These are phyloP conservation scores for Harpegnathos saltator DNA, from an alignment of 1,140 invertebrate species.

Conservation along the genomic window DNA sequence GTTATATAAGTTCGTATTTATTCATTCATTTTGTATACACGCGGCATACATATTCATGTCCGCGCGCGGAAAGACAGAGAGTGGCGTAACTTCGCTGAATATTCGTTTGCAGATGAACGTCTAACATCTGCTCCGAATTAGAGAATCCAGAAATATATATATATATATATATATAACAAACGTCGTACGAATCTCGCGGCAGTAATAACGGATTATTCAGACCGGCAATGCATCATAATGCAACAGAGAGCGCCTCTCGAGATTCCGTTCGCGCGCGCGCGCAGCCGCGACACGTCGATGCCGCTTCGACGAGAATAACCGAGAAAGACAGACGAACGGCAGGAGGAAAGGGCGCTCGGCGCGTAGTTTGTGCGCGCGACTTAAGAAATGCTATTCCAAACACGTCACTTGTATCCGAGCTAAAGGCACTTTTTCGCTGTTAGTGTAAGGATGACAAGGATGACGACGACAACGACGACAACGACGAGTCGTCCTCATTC, in stretches of 20 bases:
- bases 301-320: constrained; percentile 9
- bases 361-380: not conserved
- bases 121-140: constrained; percentile 36
- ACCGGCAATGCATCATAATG: constrained; percentile 25
- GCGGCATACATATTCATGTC: constrained; percentile 53
- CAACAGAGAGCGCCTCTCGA: not conserved
- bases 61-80: constrained; percentile 44
- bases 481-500: not conserved
- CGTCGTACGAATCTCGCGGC: constrained; percentile 17
- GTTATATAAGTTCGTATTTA: constrained; percentile 61
- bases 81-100: constrained; percentile 53
- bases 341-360: too few species aligned
- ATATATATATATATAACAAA: too few species aligned
- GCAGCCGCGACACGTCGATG: not conserved
- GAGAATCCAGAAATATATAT: constrained; percentile 38
- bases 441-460: not conserved
- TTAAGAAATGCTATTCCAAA: constrained; percentile 26
- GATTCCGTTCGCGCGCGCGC: not conserved
- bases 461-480: too few species aligned
- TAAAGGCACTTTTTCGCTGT: not conserved
- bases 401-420: not conserved
- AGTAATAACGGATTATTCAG: constrained; percentile 27
- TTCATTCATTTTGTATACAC: constrained; percentile 62
- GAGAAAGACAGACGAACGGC: not conserved
- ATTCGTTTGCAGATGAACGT: constrained; percentile 57